phyloP scores from a whole-genome alignment of 1,140 invertebrate species.

The Meloidogyne exigua region DNA sequence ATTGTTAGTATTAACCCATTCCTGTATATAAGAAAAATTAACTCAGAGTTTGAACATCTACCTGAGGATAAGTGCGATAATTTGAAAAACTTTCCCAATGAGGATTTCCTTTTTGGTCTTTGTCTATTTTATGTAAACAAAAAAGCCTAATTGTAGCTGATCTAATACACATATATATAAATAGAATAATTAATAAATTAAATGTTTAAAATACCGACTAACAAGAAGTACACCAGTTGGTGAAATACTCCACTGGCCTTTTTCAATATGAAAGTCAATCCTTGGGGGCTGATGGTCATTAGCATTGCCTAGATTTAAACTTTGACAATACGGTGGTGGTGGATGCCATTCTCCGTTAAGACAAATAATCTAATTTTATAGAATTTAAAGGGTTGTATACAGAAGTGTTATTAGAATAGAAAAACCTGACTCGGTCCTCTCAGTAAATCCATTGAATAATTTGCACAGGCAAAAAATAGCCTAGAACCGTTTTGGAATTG shows the following conservation, averaged over 20 bases:
- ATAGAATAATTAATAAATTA: background rate
- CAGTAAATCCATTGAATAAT: constrained; percentile 25
- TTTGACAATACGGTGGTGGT: constrained; percentile 41
- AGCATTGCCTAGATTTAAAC: constrained; percentile 19
- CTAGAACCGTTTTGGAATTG: constrained; percentile 39
- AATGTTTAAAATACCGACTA: background rate
- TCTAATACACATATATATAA: background rate
- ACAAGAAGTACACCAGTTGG: constrained; percentile 42
- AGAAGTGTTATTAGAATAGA: background rate
- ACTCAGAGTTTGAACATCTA: background rate
- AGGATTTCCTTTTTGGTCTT: background rate
- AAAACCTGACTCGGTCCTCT: background rate
- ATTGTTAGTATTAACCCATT: background rate
- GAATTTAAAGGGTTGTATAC: constrained; percentile 43
- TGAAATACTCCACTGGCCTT: constrained; percentile 32
- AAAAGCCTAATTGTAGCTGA: constrained; percentile 1
- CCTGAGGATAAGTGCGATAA: constrained; percentile 6
- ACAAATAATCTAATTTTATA: constrained; percentile 24
- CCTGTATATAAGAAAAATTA: background rate
- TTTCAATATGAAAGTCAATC: constrained; percentile 42
- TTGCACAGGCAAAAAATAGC: constrained; percentile 40
- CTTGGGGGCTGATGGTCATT: constrained; percentile 26
- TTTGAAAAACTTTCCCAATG: constrained; percentile 11
- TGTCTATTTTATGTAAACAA: background rate
- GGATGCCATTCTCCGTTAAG: constrained; percentile 43